phyloP scores from a whole-genome alignment of 2,113 vertebrate genomes.

The Varanus salvator region DNA sequence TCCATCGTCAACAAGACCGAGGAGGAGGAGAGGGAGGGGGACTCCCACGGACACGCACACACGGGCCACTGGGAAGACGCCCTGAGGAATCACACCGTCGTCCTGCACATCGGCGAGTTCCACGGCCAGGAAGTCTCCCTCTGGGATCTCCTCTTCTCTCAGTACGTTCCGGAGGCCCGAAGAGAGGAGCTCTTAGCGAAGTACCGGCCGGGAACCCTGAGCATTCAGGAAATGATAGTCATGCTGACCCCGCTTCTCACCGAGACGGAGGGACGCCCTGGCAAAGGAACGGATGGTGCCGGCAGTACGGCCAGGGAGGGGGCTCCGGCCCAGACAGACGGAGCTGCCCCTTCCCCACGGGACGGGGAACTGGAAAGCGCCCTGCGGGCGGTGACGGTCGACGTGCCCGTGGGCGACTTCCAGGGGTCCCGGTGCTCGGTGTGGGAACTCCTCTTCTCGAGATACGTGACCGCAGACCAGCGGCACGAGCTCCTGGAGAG shows the following conservation, averaged over 20 bases:
- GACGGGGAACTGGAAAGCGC: background rate
- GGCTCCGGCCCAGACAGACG: background rate
- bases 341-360: background rate
- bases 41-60: background rate
- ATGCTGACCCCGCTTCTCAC: constrained; percentile 62
- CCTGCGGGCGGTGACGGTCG: background rate
- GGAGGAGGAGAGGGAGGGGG: background rate
- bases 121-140: constrained; percentile 60
- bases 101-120: constrained; percentile 21
- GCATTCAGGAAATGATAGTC: constrained; percentile 65
- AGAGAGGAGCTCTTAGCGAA: constrained; percentile 70
- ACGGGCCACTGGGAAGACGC: background rate
- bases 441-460: constrained; percentile 76
- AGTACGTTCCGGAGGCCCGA: constrained; percentile 74
- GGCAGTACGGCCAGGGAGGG: accelerated
- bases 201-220: constrained; percentile 67
- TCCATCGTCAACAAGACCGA: constrained; percentile 71
- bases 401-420: background rate
- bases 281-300: accelerated
- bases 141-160: constrained; percentile 90
- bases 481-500: constrained; percentile 67
- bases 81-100: constrained; percentile 19
- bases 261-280: accelerated
- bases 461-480: constrained; percentile 75
- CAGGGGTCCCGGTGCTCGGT: background rate